phyloP scores from a whole-genome alignment of 2,797 vertebrate species.

The Melanotaenia pygmaea region DNA sequence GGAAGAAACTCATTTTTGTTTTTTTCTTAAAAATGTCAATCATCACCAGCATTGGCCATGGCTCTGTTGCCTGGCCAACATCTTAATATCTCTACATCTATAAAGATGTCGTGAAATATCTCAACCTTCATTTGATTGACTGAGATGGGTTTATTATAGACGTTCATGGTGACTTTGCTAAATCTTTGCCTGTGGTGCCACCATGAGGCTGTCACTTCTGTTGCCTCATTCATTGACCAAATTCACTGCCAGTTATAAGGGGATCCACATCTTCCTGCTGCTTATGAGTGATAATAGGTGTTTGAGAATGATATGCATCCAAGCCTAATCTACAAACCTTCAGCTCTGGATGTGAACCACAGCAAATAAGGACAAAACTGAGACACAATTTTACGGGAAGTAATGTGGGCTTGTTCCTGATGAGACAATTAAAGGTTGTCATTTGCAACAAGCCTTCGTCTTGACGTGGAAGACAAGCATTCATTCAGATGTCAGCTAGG shows the following conservation, averaged over 20 bases:
- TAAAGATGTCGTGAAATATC: not conserved
- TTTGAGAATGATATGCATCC: not conserved
- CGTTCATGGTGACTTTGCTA: not conserved
- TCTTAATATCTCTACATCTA: not conserved
- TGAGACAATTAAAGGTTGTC: not conserved
- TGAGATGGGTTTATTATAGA: not conserved
- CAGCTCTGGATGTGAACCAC: not conserved
- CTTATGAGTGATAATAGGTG: not conserved
- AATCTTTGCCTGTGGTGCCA: not conserved
- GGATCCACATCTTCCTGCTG: not conserved
- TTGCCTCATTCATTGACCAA: not conserved
- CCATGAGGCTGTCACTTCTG: not conserved
- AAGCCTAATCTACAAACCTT: not conserved
- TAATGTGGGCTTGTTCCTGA: not conserved
- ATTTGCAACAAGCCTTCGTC: not conserved
- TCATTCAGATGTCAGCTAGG: not conserved
- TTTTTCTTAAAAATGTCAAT: conserved; percentile 45
- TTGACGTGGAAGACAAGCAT: conserved; percentile 1
- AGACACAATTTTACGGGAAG: not conserved
- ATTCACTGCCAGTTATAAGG: not conserved
- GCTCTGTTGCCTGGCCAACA: not conserved
- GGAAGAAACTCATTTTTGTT: too few relatives aligned
- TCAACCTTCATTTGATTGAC: not conserved
- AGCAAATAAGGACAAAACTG: too few relatives aligned
- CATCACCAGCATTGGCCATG: conserved; percentile 6